Evolutionary conservation across 2,888 invertebrate species (phyloP).

Genomic region (Metalampra italica): DNA sequence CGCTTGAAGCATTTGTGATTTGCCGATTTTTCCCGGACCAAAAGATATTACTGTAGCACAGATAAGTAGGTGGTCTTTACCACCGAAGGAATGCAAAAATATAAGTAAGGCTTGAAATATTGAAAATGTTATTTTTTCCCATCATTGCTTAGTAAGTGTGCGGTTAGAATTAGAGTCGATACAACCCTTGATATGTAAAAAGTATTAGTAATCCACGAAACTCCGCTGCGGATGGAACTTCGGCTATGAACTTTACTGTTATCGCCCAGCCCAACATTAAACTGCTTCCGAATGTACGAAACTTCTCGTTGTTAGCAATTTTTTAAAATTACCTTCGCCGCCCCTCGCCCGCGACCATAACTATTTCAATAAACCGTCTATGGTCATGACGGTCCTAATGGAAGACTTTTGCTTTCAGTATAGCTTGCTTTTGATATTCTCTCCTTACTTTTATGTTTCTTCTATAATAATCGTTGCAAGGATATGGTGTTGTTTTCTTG

Average conservation of each 20-base stretch:
- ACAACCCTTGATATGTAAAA: slow-evolving; percentile 42
- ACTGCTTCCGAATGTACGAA: slow-evolving; percentile 61
- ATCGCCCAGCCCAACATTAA: slow-evolving; percentile 61
- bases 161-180: too few species aligned
- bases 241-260: slow-evolving; percentile 74
- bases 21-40: too few species aligned
- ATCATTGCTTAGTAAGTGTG: too few species aligned
- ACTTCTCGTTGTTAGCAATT: slow-evolving; percentile 58
- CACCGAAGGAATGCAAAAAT: too few species aligned
- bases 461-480: too few species aligned
- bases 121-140: too few species aligned
- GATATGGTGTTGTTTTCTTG: too few species aligned
- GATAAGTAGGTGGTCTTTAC: too few species aligned
- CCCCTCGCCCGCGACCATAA: slow-evolving; percentile 37
- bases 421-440: slow-evolving; percentile 53
- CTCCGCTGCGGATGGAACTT: slow-evolving; percentile 54
- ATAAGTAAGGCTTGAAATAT: too few species aligned
- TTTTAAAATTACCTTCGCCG: slow-evolving; percentile 62
- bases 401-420: slow-evolving; percentile 66
- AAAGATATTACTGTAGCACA: too few species aligned
- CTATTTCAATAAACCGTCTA: slow-evolving; percentile 73
- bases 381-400: slow-evolving; percentile 60
- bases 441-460: slow-evolving; percentile 32
- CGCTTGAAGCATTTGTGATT: too few species aligned
- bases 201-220: slow-evolving; percentile 63